Evolutionary conservation across 2,113 vertebrate genomes (phyloP), one percentile per base, ranked within the genome.

Genomic region (Corythoichthys intestinalis): DNA sequence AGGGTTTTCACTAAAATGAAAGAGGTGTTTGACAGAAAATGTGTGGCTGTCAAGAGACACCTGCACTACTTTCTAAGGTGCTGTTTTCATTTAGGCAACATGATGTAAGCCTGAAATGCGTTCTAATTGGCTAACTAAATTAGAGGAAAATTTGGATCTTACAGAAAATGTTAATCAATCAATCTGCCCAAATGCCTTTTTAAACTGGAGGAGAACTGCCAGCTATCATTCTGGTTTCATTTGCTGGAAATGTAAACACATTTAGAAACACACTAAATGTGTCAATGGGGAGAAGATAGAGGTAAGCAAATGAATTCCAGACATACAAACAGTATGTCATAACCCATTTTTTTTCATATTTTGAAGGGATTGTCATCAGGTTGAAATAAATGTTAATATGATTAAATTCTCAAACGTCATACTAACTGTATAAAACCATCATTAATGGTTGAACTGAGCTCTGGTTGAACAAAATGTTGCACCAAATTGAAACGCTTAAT

Each of bases 141-240:
- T 52, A 28, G 41, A 50, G 56, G 28, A 73, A 35, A 49, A n/a
- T 52, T 20, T 10, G 4, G 4, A 6, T 54, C 2, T 58, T 14
- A 28, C 28, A 53, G 4, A 56, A 6, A 7, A 39, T 70, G 20
- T 44, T 68, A 17, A 56, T 75, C 4, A 66, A 65, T 62, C 54
- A 41, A 28, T 28, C 53, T 65, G 65, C 49, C 58, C 61, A 65
- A 65, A 38, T 34, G 7, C 2, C 4, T 13, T 83, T 79, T 90
- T 91, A 88, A 84, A 92, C 89, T 92, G 90, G 88, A 91, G 90
- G 85, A 90, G 91, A 91, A 88, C 74, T 79, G 87, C 84, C 64
- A 74, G 65, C 64, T 75, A 57, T 70, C 12, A 14, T 72, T 79
- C 66, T 57, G 68, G 58, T 71, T 66, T 78, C n/a, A 72, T 72